Evolutionary conservation across 2,888 invertebrate species (phyloP).

Genomic region (Seira sanloemensis): DNA sequence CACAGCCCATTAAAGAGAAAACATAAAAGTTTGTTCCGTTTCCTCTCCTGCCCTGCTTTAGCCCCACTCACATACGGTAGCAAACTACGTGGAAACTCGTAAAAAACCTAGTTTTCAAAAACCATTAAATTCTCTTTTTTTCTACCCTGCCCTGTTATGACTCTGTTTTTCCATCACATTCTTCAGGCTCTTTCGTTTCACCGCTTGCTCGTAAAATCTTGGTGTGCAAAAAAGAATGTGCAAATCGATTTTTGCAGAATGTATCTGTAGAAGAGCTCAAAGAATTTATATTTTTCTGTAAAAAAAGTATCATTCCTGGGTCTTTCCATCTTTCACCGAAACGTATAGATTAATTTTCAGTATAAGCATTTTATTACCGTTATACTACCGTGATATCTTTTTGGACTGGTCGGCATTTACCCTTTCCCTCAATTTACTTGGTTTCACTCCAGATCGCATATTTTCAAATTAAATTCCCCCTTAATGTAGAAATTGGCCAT

Average conservation of each 20-base stretch:
- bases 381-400: too few relatives aligned
- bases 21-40: not conserved
- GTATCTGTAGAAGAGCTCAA: not conserved
- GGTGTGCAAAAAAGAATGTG: not conserved
- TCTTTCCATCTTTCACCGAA: not conserved
- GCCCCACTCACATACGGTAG: not conserved
- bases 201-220: not conserved
- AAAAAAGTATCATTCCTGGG: not conserved
- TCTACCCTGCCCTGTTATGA: not conserved
- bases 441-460: too few relatives aligned
- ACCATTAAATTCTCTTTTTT: conserved; percentile 30
- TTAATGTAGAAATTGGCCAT: too few relatives aligned
- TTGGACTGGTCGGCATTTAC: too few relatives aligned
- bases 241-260: not conserved
- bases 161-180: not conserved
- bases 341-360: not conserved
- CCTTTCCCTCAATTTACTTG: too few relatives aligned
- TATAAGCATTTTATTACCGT: too few relatives aligned
- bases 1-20: not conserved
- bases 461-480: too few relatives aligned
- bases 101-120: conserved; percentile 36
- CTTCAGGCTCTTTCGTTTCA: not conserved
- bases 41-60: not conserved
- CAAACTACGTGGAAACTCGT: conserved; percentile 35
- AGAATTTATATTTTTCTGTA: not conserved